Percentiles rank a stretch among this genome's conserved stretches.
phyloP scores from a whole-genome alignment of 2,113 vertebrate species.

The Connochaetes taurinus region DNA sequence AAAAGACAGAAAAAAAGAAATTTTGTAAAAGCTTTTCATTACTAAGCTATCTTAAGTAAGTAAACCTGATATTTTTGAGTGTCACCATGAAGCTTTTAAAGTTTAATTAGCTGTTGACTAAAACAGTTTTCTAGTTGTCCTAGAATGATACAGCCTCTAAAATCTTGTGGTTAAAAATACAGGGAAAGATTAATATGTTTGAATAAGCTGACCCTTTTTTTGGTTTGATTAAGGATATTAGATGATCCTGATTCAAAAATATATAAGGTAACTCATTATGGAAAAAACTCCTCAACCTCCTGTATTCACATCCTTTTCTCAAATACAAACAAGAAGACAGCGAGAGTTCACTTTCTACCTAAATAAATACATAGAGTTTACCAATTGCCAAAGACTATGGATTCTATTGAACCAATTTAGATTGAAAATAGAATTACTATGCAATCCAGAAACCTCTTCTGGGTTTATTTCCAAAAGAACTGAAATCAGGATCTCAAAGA shows the following conservation, averaged over 20 bases:
- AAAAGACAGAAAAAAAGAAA: neutral
- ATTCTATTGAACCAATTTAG: neutral
- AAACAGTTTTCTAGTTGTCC: neutral
- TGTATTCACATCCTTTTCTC: neutral
- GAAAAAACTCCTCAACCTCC: neutral
- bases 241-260: neutral
- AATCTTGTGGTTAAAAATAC: neutral
- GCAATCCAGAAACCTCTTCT: neutral
- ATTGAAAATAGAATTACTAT: neutral
- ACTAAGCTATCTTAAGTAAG: neutral
- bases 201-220: neutral
- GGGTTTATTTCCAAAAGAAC: neutral
- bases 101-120: neutral
- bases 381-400: neutral
- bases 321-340: neutral
- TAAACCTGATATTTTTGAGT: neutral
- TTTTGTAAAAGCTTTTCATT: neutral
- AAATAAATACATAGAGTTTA: neutral
- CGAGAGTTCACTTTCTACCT: neutral
- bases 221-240: neutral
- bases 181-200: neutral
- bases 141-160: neutral
- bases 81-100: neutral
- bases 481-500: neutral
- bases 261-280: neutral